Base-by-base conservation (phyloP, 2,113 vertebrate species). In the Falcunculus frontatus region DNA sequence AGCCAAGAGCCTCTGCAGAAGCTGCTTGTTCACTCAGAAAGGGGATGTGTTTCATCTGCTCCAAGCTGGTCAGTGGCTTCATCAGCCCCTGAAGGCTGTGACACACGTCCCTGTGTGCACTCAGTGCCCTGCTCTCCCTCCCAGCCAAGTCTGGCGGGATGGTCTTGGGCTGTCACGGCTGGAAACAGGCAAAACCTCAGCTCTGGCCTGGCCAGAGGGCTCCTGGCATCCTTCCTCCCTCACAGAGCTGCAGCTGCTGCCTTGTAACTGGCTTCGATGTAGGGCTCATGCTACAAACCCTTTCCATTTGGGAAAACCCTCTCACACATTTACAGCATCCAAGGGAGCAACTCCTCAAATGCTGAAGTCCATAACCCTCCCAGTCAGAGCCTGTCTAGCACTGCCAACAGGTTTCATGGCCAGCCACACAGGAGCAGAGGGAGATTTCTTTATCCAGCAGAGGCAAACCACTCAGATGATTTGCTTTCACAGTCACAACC, bases 31-130 rank as follows among this genome's bases (percentile, higher is more conserved):
- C 1, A 1, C 42, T 50, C 0, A 2, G 30, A 59, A 87, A 76
- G 37, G 33, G 29, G 57, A 46, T 0, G 4, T 2, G 7, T 47
- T 92, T 42, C 2, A 1, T 20, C 49, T 39, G 63, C 67, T 57
- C 57, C 6, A 20, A 65, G 79, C 22, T 4, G 19, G 26, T 5
- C 9, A 4, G 72, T 32, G 69, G 30, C 70, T 81, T 15, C 74
- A 41, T 39, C 53, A 77, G 4, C 4, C 50, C 65, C 75, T 4
- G 5, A 11, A 21, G 74, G 4, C 55, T 42, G 42, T 37, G 33
- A 49, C 37, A 37, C 6, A 0, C 15, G 47, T 59, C 53, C 79
- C 42, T 5, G 2, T 0, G 0, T 4, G 16, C 53, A 10, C 62
- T 27, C n/a, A 1, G 5, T 65, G 52, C 52, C 65, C 60, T 42